These are phyloP conservation scores for Temnopleurus reevesii DNA, from an alignment of 53 echinoderm and acorn worm species.

Conservation along the genomic window DNA sequence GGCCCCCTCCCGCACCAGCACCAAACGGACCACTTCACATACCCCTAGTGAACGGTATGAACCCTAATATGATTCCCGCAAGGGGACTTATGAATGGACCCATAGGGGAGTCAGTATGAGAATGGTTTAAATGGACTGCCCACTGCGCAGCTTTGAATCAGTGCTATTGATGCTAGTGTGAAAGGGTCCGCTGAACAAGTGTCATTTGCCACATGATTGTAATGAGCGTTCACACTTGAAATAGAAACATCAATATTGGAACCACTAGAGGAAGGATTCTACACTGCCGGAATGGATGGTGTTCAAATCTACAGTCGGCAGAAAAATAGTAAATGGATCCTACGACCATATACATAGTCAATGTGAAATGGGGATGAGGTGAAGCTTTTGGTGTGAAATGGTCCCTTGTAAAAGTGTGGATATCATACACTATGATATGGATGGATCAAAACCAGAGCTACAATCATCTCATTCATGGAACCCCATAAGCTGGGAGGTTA, in stretches of 20 bases:
- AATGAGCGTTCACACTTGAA: background rate
- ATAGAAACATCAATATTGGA: background rate
- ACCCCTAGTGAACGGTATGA: conserved; percentile 39
- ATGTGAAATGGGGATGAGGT: too few relatives aligned
- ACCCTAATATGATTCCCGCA: conserved; percentile 45
- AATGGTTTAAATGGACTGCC: background rate
- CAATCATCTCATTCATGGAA: background rate
- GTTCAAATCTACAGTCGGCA: background rate
- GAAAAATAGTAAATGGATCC: too few relatives aligned
- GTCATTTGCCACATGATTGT: background rate
- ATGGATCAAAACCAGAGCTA: background rate
- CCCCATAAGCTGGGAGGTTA: background rate
- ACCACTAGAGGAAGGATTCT: background rate
- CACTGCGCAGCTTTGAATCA: conserved; percentile 22
- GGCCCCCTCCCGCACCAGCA: conserved; percentile 33
- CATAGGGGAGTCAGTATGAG: conserved; percentile 52
- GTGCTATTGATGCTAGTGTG: background rate
- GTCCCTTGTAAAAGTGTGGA: background rate
- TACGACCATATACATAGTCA: too few relatives aligned
- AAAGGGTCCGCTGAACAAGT: background rate
- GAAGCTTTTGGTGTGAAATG: background rate
- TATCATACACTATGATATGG: too few relatives aligned
- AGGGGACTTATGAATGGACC: conserved; percentile 59
- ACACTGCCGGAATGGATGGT: background rate
- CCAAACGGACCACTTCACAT: conserved; percentile 48